A percentile compares a stretch with the other conserved stretches of the same genome.
Conservation (phyloP, 2,113 vertebrate genomes). For the Pipa parva region DNA sequence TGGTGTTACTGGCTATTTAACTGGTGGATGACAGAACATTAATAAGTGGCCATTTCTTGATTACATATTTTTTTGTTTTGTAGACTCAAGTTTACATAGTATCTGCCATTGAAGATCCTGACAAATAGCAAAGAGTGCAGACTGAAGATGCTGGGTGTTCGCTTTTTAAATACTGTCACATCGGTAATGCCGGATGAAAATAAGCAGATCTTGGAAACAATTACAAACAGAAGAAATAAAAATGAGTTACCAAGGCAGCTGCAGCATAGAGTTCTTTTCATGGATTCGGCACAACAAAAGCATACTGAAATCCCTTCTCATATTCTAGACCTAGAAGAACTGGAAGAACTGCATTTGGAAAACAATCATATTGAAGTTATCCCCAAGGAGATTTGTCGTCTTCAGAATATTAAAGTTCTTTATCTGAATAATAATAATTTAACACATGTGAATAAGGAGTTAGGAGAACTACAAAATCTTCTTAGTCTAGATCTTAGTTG, state of each 20-base stretch:
- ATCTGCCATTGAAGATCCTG: neutral
- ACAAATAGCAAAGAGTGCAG: neutral
- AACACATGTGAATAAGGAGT: constrained; percentile 34
- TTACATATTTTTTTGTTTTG: neutral
- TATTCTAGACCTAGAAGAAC: constrained; percentile 50
- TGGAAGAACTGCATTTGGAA: constrained; percentile 63
- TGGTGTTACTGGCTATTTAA: no score
- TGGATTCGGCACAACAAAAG: constrained; percentile 48
- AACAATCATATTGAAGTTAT: constrained; percentile 52
- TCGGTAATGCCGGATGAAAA: constrained; percentile 11
- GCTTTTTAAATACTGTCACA: neutral
- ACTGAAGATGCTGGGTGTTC: accelerated
- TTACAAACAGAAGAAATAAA: no score
- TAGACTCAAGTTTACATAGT: neutral
- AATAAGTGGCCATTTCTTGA: no score
- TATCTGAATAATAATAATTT: constrained; percentile 59
- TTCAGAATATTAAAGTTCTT: constrained; percentile 50
- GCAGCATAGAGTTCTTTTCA: constrained; percentile 49
- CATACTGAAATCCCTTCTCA: constrained; percentile 41
- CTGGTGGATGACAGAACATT: no score
- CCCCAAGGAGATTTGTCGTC: constrained; percentile 43
- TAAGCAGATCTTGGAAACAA: constrained; percentile 16
- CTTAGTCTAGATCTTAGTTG: constrained; percentile 57
- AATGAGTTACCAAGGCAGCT: neutral
- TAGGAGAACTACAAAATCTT: constrained; percentile 49